These are phyloP conservation scores for Acrocera orbiculus DNA, from an alignment of 2,888 invertebrate species.

Conservation along the genomic window DNA sequence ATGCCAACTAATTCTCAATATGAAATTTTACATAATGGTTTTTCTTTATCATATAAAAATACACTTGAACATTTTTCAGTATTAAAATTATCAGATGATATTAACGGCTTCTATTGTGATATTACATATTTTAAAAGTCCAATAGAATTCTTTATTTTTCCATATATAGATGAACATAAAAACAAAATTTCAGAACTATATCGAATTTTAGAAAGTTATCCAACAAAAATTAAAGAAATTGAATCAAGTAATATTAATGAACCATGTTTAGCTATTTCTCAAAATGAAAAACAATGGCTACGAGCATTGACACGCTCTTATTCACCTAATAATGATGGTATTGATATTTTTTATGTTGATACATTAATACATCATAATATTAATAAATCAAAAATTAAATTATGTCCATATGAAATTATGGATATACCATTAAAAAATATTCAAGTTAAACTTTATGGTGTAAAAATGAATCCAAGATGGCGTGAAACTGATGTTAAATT, in stretches of 20 bases:
- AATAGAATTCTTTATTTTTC: conserved; percentile 21
- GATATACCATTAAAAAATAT: conserved; percentile 36
- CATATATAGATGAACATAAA: conserved; percentile 25
- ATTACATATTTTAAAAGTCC: conserved; percentile 19
- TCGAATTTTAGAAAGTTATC: conserved; percentile 34
- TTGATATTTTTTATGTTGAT: conserved; percentile 54
- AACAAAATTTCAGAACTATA: conserved; percentile 34
- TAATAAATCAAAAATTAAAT: conserved; percentile 31
- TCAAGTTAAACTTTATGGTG: conserved; percentile 32
- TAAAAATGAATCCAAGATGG: conserved; percentile 26
- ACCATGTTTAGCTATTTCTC: conserved; percentile 43
- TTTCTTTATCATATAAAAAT: no score
- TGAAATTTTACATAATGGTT: no score
- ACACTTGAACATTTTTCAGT: no score
- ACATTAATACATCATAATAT: conserved; percentile 49
- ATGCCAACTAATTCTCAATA: no score
- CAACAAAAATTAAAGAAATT: conserved; percentile 30
- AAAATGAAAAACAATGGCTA: conserved; percentile 50
- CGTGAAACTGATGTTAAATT: conserved; percentile 23
- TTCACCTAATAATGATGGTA: conserved; percentile 27
- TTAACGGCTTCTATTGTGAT: conserved; percentile 20
- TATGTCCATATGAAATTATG: conserved; percentile 35
- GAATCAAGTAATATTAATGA: conserved; percentile 24
- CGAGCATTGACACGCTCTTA: conserved; percentile 43
- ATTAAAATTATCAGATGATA: conserved; percentile 16